phyloP scores from a whole-genome alignment of 2,888 invertebrate species.

The Aquatica leii region DNA sequence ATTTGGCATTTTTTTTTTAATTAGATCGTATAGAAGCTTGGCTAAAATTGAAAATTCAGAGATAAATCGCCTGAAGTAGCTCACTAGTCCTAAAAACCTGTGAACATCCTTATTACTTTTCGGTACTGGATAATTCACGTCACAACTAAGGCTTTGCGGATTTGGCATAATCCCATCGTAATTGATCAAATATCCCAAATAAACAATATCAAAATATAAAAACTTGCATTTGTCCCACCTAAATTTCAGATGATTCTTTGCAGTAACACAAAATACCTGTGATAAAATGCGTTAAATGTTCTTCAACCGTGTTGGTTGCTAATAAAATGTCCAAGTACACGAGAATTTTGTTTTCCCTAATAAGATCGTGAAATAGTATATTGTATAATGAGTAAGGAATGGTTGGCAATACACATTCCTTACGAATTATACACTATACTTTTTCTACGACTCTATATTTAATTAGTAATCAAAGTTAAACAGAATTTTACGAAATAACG shows the following conservation, averaged over 20 bases:
- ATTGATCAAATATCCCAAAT: neutral
- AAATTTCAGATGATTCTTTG: neutral
- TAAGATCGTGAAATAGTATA: neutral
- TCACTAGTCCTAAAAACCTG: conserved; percentile 15
- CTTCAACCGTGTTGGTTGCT: neutral
- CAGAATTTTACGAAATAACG: no score
- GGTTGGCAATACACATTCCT: no score
- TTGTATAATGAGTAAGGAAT: no score
- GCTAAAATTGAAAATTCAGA: neutral
- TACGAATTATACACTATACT: no score
- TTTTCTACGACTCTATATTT: no score
- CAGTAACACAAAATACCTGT: neutral
- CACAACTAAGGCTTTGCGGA: neutral
- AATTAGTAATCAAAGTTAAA: no score
- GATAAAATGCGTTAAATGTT: neutral
- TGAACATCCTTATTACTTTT: conserved; percentile 10
- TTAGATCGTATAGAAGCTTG: neutral
- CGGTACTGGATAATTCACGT: conserved; percentile 14
- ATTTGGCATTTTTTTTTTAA: neutral
- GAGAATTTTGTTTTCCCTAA: neutral
- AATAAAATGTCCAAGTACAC: neutral
- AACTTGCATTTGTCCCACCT: neutral
- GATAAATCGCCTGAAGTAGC: conserved; percentile 21
- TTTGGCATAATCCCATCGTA: neutral
- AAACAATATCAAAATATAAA: neutral